These are phyloP conservation scores for Lycaon pictus DNA, from an alignment of 2,113 vertebrate species.

Conservation along the genomic window DNA sequence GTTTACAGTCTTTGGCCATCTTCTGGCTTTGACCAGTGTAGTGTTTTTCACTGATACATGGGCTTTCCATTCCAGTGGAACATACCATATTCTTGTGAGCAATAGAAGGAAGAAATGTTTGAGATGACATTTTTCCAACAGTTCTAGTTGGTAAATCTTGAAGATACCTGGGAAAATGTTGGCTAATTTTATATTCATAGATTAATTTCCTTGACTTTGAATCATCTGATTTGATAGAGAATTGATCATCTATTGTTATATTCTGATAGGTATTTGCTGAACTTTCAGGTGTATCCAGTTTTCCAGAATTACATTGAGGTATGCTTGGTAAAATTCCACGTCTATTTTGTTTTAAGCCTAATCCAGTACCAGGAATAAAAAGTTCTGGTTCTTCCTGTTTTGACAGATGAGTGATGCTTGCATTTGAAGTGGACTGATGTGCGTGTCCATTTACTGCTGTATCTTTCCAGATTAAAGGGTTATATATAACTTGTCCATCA, in stretches of 20 bases:
- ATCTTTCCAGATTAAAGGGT: constrained; percentile 82
- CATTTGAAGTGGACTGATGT: constrained; percentile 24
- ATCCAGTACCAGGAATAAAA: constrained; percentile 84
- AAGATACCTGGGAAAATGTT: constrained; percentile 72
- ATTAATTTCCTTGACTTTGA: constrained; percentile 60
- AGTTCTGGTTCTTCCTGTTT: constrained; percentile 79
- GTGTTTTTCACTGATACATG: background rate
- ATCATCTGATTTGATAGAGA: constrained; percentile 56
- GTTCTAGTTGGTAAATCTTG: constrained; percentile 62
- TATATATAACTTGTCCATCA: constrained; percentile 87
- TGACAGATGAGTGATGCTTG: background rate
- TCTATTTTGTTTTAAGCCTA: constrained; percentile 70
- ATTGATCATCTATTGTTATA: constrained; percentile 61
- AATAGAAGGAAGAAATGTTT: constrained; percentile 62
- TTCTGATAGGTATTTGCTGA: constrained; percentile 37
- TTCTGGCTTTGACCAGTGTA: background rate
- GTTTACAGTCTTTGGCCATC: background rate
- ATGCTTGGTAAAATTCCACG: constrained; percentile 14
- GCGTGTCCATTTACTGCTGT: constrained; percentile 23
- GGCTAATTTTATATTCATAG: constrained; percentile 60
- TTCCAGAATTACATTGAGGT: constrained; percentile 51
- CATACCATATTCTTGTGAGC: background rate
- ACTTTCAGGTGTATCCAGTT: background rate
- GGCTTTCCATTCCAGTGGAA: background rate
- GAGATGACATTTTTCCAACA: constrained; percentile 32